A percentile compares a stretch with the other conserved stretches of the same genome.
Evolutionary conservation across 2,797 vertebrate genomes (phyloP).

Genomic region (Crocodylus rhombifer): DNA sequence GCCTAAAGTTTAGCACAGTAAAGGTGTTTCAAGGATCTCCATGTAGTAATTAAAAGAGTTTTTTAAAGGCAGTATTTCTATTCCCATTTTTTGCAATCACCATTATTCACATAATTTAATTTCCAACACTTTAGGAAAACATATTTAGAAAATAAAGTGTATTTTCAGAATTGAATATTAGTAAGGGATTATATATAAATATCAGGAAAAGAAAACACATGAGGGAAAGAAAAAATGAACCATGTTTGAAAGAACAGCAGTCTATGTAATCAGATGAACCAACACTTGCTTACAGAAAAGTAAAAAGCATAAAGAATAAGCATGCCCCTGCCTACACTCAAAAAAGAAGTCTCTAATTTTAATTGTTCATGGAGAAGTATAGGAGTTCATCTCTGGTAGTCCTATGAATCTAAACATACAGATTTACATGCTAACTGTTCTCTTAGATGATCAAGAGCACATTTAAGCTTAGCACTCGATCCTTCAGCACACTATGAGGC

Average conservation of each 20-base stretch:
- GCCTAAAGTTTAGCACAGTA: not conserved
- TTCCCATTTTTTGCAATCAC: not conserved
- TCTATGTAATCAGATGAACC: conserved; percentile 21
- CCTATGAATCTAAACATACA: not conserved
- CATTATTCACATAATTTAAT: conserved; percentile 1
- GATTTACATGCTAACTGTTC: not conserved
- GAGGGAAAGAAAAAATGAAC: conserved; percentile 29
- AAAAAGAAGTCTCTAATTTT: conserved; percentile 31
- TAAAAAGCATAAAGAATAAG: not conserved
- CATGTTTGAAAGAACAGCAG: conserved; percentile 41
- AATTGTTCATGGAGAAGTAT: conserved; percentile 15
- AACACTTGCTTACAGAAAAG: conserved; percentile 13
- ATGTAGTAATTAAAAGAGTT: conserved; percentile 22
- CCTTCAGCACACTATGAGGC: not conserved
- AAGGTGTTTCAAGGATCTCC: conserved; percentile 15
- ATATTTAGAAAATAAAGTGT: conserved; percentile 3
- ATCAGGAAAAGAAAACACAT: not conserved
- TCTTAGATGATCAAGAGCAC: not conserved
- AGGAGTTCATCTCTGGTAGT: not conserved
- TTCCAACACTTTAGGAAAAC: not conserved
- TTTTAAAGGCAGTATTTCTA: conserved; percentile 23
- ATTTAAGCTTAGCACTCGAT: conserved; percentile 5
- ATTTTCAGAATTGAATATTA: not conserved
- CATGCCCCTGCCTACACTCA: conserved; percentile 29
- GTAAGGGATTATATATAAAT: not conserved